These are phyloP conservation scores for Laupala kohalensis DNA, from an alignment of 1,140 invertebrate genomes.

Conservation along the genomic window DNA sequence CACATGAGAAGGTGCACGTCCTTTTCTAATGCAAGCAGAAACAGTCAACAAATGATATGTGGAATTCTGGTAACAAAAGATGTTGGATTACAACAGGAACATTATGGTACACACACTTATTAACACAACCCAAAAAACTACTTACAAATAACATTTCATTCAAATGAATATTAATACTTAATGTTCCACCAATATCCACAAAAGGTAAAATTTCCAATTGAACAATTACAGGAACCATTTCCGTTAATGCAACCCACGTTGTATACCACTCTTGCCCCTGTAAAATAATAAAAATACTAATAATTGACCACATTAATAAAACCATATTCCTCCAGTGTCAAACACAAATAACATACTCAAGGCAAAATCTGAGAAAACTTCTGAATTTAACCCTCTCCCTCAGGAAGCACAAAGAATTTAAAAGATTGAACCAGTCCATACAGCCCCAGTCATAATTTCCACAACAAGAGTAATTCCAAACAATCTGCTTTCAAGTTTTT, in stretches of 20 bases:
- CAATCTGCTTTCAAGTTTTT: too few species aligned
- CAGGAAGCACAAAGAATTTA: too few species aligned
- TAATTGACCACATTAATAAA: too few species aligned
- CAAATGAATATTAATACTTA: constrained; percentile 31
- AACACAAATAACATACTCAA: too few species aligned
- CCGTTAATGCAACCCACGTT: constrained; percentile 33
- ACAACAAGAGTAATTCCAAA: too few species aligned
- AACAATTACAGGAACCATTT: constrained; percentile 29
- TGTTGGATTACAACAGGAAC: not conserved
- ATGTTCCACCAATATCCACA: constrained; percentile 39
- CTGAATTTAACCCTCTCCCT: too few species aligned
- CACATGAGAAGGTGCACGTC: constrained; percentile 25
- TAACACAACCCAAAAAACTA: constrained; percentile 5
- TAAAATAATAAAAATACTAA: constrained; percentile 16
- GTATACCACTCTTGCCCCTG: constrained; percentile 36
- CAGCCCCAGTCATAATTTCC: too few species aligned
- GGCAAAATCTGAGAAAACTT: too few species aligned
- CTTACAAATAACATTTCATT: constrained; percentile 24
- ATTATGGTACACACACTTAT: not conserved
- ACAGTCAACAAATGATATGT: constrained; percentile 27
- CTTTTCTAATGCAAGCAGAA: constrained; percentile 28
- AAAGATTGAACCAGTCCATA: too few species aligned
- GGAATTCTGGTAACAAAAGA: constrained; percentile 27
- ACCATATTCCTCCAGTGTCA: too few species aligned
- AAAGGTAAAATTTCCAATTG: constrained; percentile 37